Conservation (phyloP, 2,888 invertebrate species). For the Sminthurinus aureus region DNA sequence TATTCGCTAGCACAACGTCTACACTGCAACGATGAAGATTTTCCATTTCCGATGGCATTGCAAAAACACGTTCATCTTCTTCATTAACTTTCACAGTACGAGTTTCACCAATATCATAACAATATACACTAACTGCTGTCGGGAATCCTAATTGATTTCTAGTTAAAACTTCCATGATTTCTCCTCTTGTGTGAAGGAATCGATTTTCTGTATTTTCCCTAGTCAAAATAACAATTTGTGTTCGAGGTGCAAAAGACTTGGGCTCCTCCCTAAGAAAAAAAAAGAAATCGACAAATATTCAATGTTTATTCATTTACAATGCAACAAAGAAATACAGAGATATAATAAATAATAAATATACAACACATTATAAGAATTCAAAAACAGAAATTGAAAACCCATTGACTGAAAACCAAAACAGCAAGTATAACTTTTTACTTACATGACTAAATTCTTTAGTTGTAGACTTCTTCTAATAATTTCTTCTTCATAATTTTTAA, state of each 20-base stretch:
- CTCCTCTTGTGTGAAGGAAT: slow-evolving; percentile 26
- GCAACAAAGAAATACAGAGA: too few species aligned
- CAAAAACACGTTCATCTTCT: slow-evolving; percentile 8
- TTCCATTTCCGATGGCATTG: slow-evolving; percentile 28
- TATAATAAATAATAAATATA: too few species aligned
- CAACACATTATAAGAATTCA: not conserved
- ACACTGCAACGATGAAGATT: slow-evolving; percentile 20
- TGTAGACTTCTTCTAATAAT: slow-evolving; percentile 4
- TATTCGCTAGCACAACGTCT: slow-evolving; percentile 30
- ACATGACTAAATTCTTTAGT: not conserved
- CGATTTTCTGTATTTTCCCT: slow-evolving; percentile 33
- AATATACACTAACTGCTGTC: slow-evolving; percentile 7
- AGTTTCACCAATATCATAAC: slow-evolving; percentile 32
- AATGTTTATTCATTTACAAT: too few species aligned
- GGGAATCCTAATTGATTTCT: slow-evolving; percentile 18
- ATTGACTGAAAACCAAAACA: not conserved
- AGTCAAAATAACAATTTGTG: slow-evolving; percentile 24
- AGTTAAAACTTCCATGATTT: slow-evolving; percentile 24
- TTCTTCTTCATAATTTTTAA: slow-evolving; percentile 8
- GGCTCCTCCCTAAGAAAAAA: not conserved
- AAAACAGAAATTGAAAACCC: not conserved
- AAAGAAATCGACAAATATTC: too few species aligned
- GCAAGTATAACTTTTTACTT: not conserved
- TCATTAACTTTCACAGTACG: not conserved
- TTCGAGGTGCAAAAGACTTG: slow-evolving; percentile 23